These are phyloP conservation scores for Sciurus vulgaris DNA, from an alignment of 2,797 vertebrate species.

Conservation along the genomic window DNA sequence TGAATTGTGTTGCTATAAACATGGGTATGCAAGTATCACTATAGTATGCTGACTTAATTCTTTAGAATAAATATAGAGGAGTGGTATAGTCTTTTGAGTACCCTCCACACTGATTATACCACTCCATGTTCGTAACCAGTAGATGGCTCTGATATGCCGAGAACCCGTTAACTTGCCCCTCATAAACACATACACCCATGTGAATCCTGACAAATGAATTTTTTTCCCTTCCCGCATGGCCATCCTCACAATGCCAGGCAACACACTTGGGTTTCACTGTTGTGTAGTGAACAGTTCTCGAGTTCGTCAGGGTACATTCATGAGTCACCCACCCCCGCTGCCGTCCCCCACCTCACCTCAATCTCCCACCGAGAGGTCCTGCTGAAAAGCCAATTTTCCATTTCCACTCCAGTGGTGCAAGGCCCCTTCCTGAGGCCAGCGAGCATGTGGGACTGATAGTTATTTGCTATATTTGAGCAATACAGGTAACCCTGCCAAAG, in stretches of 20 bases:
- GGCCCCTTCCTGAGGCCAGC: neutral
- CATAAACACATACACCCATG: neutral
- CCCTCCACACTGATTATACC: neutral
- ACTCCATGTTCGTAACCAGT: neutral
- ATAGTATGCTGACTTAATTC: too few species aligned
- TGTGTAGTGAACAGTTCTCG: neutral
- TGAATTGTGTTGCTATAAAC: too few species aligned
- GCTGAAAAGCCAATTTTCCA: slow-evolving; percentile 15
- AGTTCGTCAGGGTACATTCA: neutral
- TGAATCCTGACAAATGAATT: neutral
- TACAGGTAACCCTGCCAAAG: neutral
- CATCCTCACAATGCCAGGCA: neutral
- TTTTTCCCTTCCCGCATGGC: neutral
- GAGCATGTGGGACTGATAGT: neutral
- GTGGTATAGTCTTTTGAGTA: too few species aligned
- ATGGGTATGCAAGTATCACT: too few species aligned
- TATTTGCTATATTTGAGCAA: neutral
- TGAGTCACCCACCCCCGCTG: too few species aligned
- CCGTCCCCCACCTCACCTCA: neutral
- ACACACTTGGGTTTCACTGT: neutral
- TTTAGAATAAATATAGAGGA: too few species aligned
- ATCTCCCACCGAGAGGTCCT: neutral
- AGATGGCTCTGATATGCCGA: neutral
- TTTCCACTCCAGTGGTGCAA: neutral
- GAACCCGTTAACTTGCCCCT: neutral